Evolutionary conservation across 1,140 invertebrate species (phyloP).

Genomic region (Oppia nitens): DNA sequence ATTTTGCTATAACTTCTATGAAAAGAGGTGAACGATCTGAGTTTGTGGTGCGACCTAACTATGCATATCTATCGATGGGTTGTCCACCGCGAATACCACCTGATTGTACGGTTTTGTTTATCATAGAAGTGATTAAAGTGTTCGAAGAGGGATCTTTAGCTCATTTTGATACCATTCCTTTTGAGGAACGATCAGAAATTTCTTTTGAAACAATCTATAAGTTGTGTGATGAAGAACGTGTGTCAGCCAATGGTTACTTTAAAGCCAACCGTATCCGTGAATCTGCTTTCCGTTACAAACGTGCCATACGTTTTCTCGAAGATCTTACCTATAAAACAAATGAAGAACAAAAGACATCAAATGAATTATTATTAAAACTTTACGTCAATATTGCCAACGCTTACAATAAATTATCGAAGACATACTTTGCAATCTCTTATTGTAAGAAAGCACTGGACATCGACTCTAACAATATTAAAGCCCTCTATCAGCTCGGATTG

Average conservation of each 20-base stretch:
- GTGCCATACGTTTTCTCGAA: conserved; percentile 31
- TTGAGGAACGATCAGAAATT: conserved; percentile 4
- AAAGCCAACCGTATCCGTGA: conserved; percentile 45
- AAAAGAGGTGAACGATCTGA: conserved; percentile 43
- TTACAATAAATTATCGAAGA: neutral
- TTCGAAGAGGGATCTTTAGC: conserved; percentile 1
- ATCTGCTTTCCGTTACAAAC: conserved; percentile 68
- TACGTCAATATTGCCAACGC: conserved; percentile 28
- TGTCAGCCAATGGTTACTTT: conserved; percentile 46
- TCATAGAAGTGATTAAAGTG: conserved; percentile 17
- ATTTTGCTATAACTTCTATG: conserved; percentile 45
- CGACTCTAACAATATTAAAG: conserved; percentile 8
- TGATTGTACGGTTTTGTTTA: conserved; percentile 24
- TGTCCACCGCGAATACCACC: conserved; percentile 43
- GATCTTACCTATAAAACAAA: conserved; percentile 27
- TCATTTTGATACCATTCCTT: conserved; percentile 1
- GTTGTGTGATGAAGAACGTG: conserved; percentile 33
- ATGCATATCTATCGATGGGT: conserved; percentile 45
- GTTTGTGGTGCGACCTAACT: conserved; percentile 44
- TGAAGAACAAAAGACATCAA: conserved; percentile 36
- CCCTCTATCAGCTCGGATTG: conserved; percentile 7
- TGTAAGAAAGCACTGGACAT: conserved; percentile 7
- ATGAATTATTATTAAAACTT: conserved; percentile 45
- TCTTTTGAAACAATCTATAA: conserved; percentile 5
- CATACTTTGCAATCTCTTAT: neutral